Conservation (phyloP, 2,113 vertebrate genomes). For the Tyto alba region DNA sequence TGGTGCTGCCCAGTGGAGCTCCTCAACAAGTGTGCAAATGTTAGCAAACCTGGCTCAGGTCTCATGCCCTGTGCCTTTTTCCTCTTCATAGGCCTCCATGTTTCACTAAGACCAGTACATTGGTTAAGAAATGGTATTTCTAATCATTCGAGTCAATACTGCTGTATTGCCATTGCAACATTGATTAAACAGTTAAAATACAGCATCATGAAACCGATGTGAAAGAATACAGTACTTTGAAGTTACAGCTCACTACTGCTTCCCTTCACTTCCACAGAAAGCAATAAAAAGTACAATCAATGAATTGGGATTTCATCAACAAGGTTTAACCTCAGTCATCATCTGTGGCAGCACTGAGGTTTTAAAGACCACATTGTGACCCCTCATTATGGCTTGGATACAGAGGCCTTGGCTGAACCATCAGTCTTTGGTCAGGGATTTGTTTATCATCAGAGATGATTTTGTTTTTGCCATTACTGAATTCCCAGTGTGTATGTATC, state of each 20-base stretch:
- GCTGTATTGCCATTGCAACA: neutral
- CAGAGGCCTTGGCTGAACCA: neutral
- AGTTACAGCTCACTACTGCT: neutral
- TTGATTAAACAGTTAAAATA: neutral
- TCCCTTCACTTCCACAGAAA: neutral
- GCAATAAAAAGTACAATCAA: neutral
- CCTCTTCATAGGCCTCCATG: neutral
- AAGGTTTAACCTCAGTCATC: neutral
- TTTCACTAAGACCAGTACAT: neutral
- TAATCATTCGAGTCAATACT: neutral
- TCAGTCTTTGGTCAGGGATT: neutral
- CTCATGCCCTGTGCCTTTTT: neutral
- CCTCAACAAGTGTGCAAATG: neutral
- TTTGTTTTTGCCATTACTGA: neutral
- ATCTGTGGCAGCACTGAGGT: neutral
- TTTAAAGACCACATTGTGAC: neutral
- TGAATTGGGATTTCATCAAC: constrained; percentile 32
- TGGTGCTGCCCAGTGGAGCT: neutral
- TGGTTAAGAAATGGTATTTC: neutral
- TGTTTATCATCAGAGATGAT: neutral
- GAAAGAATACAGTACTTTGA: neutral
- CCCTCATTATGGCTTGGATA: neutral
- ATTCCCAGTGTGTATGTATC: neutral
- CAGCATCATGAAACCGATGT: neutral
- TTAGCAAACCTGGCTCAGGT: neutral